Evolutionary conservation across 2,797 vertebrate species (phyloP).

Genomic region (Tinamus major): DNA sequence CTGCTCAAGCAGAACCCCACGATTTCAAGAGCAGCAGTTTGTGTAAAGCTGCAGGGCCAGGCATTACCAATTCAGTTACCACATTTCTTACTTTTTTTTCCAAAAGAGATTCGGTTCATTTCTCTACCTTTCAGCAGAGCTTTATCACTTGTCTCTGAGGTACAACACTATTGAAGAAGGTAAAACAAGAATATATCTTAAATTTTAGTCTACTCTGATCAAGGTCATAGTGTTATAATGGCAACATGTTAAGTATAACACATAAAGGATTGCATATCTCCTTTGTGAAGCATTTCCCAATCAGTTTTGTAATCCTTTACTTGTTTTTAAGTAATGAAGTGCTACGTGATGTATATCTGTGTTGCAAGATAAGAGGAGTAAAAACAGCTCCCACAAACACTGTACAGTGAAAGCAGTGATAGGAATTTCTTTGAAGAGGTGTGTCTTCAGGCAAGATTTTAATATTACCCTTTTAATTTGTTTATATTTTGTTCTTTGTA

Average conservation of each 20-base stretch:
- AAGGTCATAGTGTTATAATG: background rate
- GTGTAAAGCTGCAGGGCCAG: background rate
- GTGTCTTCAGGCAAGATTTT: background rate
- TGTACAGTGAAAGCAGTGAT: background rate
- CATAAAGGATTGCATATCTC: background rate
- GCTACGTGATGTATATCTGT: background rate
- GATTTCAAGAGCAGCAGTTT: background rate
- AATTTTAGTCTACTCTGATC: background rate
- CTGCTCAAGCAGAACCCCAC: background rate
- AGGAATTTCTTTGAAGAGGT: constrained; percentile 23
- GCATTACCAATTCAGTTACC: background rate
- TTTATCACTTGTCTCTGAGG: constrained; percentile 21
- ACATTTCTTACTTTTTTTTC: background rate
- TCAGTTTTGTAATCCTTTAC: background rate
- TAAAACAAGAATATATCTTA: constrained; percentile 24
- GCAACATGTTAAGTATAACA: constrained; percentile 13
- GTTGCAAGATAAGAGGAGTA: constrained; percentile 25
- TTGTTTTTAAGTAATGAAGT: constrained; percentile 35
- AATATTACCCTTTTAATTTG: background rate
- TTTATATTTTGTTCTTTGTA: background rate
- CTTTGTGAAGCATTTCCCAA: constrained; percentile 28
- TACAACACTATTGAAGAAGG: constrained; percentile 1
- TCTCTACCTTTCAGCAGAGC: constrained; percentile 17
- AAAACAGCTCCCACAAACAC: background rate
- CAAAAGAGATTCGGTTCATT: constrained; percentile 30